Evolutionary conservation across 1,140 invertebrate genomes (phyloP).

Genomic region (Zophobas atratus): DNA sequence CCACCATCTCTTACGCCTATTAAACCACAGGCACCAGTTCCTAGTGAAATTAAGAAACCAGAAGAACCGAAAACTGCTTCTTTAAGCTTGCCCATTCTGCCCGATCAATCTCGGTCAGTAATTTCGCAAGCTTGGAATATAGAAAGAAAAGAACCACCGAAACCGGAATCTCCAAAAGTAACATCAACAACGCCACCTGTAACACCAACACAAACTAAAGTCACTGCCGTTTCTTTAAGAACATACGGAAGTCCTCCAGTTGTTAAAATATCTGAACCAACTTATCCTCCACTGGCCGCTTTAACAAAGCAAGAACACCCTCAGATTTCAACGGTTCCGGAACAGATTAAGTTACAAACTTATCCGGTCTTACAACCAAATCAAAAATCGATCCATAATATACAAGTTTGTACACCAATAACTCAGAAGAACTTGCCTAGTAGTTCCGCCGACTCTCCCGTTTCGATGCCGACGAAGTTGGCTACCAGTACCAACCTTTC

Average conservation of each 20-base stretch:
- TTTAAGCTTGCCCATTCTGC: slow-evolving; percentile 46
- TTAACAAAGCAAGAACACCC: slow-evolving; percentile 49
- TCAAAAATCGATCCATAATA: slow-evolving; percentile 52
- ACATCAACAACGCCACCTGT: slow-evolving; percentile 64
- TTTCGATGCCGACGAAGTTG: slow-evolving; percentile 52
- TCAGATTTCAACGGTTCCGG: slow-evolving; percentile 41
- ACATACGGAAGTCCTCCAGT: slow-evolving; percentile 63
- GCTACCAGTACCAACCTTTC: slow-evolving; percentile 45
- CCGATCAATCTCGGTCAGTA: slow-evolving; percentile 60
- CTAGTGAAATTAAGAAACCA: slow-evolving; percentile 53
- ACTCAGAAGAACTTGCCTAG: slow-evolving; percentile 6
- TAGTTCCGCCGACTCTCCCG: slow-evolving; percentile 21
- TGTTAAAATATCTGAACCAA: slow-evolving; percentile 60
- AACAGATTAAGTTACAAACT: slow-evolving; percentile 21
- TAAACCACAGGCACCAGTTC: slow-evolving; percentile 51
- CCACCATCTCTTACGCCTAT: slow-evolving; percentile 66
- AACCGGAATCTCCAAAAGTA: slow-evolving; percentile 38
- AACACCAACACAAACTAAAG: slow-evolving; percentile 57
- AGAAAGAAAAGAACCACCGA: slow-evolving; percentile 51
- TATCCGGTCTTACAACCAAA: slow-evolving; percentile 25
- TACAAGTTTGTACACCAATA: slow-evolving; percentile 57
- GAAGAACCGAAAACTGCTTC: slow-evolving; percentile 38
- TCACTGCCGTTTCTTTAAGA: slow-evolving; percentile 12
- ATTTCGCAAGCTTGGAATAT: slow-evolving; percentile 71
- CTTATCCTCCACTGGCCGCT: slow-evolving; percentile 52